These are phyloP conservation scores for Pseudanteris insignis DNA, from an alignment of 2,888 invertebrate genomes.

Conservation along the genomic window DNA sequence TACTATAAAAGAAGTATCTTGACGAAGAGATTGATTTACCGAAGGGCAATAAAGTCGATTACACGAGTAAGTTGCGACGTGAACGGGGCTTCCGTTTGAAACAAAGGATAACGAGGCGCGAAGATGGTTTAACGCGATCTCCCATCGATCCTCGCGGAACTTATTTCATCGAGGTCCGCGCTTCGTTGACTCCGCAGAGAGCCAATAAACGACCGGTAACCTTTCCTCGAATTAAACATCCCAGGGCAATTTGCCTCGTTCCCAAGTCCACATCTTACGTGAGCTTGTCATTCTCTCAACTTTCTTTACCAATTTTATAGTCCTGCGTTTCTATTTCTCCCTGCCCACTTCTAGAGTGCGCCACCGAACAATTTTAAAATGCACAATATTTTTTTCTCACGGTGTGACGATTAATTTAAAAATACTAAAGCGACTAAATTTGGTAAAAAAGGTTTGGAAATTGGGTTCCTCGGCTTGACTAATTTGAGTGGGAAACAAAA, in stretches of 20 bases:
- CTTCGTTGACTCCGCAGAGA: conserved; percentile 50
- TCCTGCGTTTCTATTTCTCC: conserved; percentile 3
- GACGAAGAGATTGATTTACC: conserved; percentile 18
- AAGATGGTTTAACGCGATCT: conserved; percentile 62
- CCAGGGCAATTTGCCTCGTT: conserved; percentile 58
- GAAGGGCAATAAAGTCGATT: conserved; percentile 47
- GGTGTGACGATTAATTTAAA: too few species aligned
- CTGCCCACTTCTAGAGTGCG: conserved; percentile 24
- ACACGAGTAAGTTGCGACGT: conserved; percentile 35
- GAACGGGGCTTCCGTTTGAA: conserved; percentile 40
- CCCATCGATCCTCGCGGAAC: conserved; percentile 58
- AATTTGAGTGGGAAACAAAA: too few species aligned
- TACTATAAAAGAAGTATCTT: too few species aligned
- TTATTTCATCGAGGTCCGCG: conserved; percentile 47
- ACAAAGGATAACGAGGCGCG: conserved; percentile 63
- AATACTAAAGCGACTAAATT: too few species aligned
- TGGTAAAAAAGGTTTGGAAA: too few species aligned
- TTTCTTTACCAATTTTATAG: too few species aligned
- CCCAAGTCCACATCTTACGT: conserved; percentile 1
- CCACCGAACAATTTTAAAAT: too few species aligned
- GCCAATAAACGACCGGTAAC: conserved; percentile 60
- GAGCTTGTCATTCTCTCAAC: conserved; percentile 19
- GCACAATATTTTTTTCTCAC: too few species aligned
- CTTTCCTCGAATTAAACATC: conserved; percentile 61
- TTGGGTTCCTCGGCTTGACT: too few species aligned